Percentiles rank a stretch among this genome's conserved stretches.
Conservation (phyloP, 2,888 invertebrate species). For the Barypeithes pellucidus region DNA sequence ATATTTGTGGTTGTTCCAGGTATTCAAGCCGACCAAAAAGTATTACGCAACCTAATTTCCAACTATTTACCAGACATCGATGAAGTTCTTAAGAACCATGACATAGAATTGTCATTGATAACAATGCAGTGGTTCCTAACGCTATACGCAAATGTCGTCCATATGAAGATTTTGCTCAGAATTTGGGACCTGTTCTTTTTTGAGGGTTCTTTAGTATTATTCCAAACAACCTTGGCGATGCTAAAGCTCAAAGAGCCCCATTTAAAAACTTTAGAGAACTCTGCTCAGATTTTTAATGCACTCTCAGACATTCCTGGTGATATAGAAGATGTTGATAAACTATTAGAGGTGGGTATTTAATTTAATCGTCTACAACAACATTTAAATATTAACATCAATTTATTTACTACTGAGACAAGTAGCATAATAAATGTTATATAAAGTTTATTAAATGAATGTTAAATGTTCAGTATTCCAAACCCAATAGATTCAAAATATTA, state of each 20-base stretch:
- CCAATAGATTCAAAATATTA: too few species aligned
- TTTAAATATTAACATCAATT: too few species aligned
- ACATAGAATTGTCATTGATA: conserved; percentile 95
- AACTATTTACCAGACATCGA: conserved; percentile 93
- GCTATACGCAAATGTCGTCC: conserved; percentile 95
- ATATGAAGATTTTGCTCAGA: conserved; percentile 93
- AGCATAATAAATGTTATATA: too few species aligned
- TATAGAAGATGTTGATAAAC: conserved; percentile 91
- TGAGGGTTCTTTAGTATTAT: conserved; percentile 94
- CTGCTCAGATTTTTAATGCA: conserved; percentile 98
- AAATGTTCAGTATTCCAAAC: too few species aligned
- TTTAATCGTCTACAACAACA: too few species aligned
- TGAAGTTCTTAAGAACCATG: conserved; percentile 92
- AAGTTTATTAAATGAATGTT: too few species aligned
- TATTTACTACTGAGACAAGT: too few species aligned
- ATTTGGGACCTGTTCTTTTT: conserved; percentile 98
- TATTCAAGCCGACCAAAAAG: conserved; percentile 96
- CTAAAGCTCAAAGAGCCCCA: conserved; percentile 90
- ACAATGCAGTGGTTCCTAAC: conserved; percentile 99
- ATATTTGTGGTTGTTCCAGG: conserved; percentile 70
- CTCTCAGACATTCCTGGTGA: conserved; percentile 96
- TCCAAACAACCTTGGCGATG: conserved; percentile 96
- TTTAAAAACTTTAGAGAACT: conserved; percentile 90
- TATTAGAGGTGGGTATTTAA: conserved; percentile 79
- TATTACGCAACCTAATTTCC: conserved; percentile 92